Percentiles rank a stretch among this genome's conserved stretches.
phyloP scores from a whole-genome alignment of 2,888 invertebrate species.

The Cordilura impudica region DNA sequence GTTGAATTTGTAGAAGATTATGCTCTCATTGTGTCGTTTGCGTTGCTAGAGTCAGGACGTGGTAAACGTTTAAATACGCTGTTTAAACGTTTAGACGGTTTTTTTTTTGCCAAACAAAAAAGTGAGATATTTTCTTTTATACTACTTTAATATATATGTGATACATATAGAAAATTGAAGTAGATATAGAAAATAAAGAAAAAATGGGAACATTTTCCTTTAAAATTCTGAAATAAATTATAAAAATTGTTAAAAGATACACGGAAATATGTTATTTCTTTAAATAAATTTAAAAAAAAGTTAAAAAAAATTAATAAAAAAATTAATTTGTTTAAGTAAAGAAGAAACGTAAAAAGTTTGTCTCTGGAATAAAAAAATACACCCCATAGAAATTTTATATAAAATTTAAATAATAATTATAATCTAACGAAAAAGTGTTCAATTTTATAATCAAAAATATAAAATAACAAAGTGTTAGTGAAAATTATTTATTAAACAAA shows the following conservation, averaged over 20 bases:
- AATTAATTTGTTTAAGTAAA: neutral
- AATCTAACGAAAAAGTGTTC: slow-evolving; percentile 31
- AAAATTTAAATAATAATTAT: neutral
- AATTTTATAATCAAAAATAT: neutral
- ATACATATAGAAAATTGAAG: slow-evolving; percentile 45
- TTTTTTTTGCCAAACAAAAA: slow-evolving; percentile 35
- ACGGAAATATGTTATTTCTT: neutral
- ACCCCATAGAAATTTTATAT: neutral
- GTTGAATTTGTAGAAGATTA: slow-evolving; percentile 57
- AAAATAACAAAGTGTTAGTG: slow-evolving; percentile 18
- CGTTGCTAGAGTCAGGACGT: slow-evolving; percentile 77
- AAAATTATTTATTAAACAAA: neutral
- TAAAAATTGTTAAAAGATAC: neutral
- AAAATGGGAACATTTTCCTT: slow-evolving; percentile 51
- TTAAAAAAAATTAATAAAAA: neutral
- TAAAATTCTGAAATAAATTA: slow-evolving; percentile 22
- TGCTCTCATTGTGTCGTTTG: slow-evolving; percentile 76
- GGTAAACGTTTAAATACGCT: slow-evolving; percentile 59
- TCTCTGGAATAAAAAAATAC: neutral
- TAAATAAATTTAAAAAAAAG: neutral
- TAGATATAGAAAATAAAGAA: slow-evolving; percentile 54
- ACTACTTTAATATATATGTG: slow-evolving; percentile 44
- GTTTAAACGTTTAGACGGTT: slow-evolving; percentile 56
- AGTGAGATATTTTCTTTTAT: slow-evolving; percentile 55
- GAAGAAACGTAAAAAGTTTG: neutral